These are phyloP conservation scores for Drosophila subsilvestris DNA, from an alignment of 2,888 invertebrate genomes.

Conservation along the genomic window DNA sequence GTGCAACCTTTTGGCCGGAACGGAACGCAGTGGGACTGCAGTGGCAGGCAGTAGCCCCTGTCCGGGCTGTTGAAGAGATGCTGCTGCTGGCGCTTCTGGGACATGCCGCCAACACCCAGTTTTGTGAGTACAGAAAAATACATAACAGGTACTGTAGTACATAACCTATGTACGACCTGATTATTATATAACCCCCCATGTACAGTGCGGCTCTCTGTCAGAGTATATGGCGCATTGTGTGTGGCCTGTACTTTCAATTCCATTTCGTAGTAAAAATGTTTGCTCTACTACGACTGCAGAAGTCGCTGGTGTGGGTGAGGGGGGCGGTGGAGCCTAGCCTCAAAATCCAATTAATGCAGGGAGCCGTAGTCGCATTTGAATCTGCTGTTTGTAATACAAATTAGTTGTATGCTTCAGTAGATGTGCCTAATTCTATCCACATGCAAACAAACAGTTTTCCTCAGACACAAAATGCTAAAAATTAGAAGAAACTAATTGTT, in stretches of 20 bases:
- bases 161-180: conserved; percentile 19
- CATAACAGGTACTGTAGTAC: conserved; percentile 8
- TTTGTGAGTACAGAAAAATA: conserved; percentile 5
- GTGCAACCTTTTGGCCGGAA: conserved; percentile 61
- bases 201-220: background rate
- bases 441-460: background rate
- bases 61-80: conserved; percentile 29
- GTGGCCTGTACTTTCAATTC: conserved; percentile 57
- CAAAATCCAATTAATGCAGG: conserved; percentile 58
- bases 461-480: too few relatives aligned
- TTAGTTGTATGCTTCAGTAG: conserved; percentile 32
- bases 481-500: too few relatives aligned
- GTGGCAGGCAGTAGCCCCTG: conserved; percentile 53
- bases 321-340: conserved; percentile 24
- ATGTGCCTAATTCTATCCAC: conserved; percentile 11
- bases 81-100: conserved; percentile 40
- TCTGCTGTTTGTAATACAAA: conserved; percentile 36
- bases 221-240: conserved; percentile 43
- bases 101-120: conserved; percentile 47
- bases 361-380: background rate
- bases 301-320: conserved; percentile 4
- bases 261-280: conserved; percentile 61
- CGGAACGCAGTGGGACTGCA: conserved; percentile 55
- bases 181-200: conserved; percentile 15
- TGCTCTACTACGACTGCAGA: conserved; percentile 23